Base-by-base conservation (phyloP, 2,888 invertebrate genomes). In the Caenorhabditis uteleia region DNA sequence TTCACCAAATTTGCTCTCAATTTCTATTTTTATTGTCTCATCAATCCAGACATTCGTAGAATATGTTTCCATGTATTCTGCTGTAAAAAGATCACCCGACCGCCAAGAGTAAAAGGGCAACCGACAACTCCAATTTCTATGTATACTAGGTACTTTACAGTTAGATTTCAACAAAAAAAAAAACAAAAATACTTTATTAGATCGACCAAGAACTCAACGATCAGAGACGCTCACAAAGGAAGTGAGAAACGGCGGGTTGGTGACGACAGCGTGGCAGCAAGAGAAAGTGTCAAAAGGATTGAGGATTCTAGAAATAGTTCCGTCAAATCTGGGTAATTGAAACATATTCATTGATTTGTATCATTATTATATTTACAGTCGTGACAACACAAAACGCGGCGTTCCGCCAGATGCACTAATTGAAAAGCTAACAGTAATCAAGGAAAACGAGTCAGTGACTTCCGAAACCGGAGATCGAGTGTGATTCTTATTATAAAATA, bases 1-100 rank as follows among this genome's bases (percentile, higher is more conserved):
- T 80, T 86, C 47, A 83, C 85, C 51, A 87, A 86, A 74, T 87
- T 86, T 70, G 85, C 86, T 2, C 82, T 86, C 61, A 87, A 87
- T 70, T 87, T 87, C 69, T 87, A 86, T 79, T 82, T 87, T 48
- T 82, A 82, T 58, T 82, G 82, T 54, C 59, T 82, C 2, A 79
- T 82, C 55, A 82, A 82, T 44, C 82, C 82, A 12, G 81, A 81
- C 38, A 74, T 74, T 36, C 66, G 74, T 4, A 64, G 73, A 25
- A 80, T 81, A 25, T 82, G 80, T 51, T 56, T 68, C 10, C 75
- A 74, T 42, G 74, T 81, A 0, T 69, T 81, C 7, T 75, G 64
- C 27, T 81, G 81, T 46, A 64, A 61, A 43, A 70, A 77, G 36
- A 59, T 77, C 38, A 68, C 65, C 14, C 61, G 75, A 36, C 75